Base-by-base conservation (phyloP, 2,797 vertebrate genomes). In the Crenichthys baileyi region DNA sequence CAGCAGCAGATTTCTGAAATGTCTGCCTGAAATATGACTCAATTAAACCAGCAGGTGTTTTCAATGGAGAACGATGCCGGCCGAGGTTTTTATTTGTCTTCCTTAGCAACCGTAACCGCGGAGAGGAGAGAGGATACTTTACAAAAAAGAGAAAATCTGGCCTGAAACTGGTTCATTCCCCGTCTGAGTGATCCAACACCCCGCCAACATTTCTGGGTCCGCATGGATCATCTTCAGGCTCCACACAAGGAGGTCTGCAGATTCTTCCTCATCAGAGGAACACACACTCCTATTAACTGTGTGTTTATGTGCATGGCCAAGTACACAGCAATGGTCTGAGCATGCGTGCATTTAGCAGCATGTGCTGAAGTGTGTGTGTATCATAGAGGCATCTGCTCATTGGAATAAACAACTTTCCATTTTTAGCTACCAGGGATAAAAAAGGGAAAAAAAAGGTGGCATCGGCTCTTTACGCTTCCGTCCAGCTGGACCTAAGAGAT, bases 371-470 rank as follows among this genome's bases (percentile, higher is more conserved):
- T 81, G 70, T 83, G 72, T 79, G 79, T 82, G 83, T 85, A 76
- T 86, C 70, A 78, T 46, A 22, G 78, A 88, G 75, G 87, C 86
- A 90, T 91, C 86, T 93, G 90, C 84, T 91, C 85, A 84, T 78
- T 86, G 87, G 79, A 80, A 88, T 88, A 89, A 90, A 90, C 83
- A 91, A 83, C 76, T 90, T 86, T 91, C 86, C 85, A 91, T 86
- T 87, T 93, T 83, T 90, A 88, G 71, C 85, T 85, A 82, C 85
- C 87, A 89, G 85, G 81, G 80, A 67, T 67, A 22, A 24, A 67
- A 24, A 22, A 70, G 87, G 77, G 77, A 16, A 87, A 73, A 89
- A 78, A 79, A n/a, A 84, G 74, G 73, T 72, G 58, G 63, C 5
- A n/a, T 53, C 7, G 8, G 11, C 44, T 65, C 58, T 73, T 68